Base-by-base conservation (phyloP, 2,113 vertebrate species). In the Pachycephala philippinensis region DNA sequence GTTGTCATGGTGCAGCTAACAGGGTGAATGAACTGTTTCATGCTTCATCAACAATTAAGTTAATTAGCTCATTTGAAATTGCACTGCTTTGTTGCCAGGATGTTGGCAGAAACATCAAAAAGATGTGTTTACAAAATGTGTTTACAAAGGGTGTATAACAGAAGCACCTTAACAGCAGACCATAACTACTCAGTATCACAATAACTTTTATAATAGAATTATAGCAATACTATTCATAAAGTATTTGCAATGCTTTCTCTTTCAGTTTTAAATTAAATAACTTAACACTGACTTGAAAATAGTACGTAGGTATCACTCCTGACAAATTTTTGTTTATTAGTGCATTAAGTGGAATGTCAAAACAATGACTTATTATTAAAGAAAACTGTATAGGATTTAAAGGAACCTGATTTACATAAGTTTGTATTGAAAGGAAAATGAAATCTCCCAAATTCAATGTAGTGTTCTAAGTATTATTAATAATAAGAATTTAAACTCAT, bases 51-150 rank as follows among this genome's bases (percentile, higher is more conserved):
- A 99, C 99, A 99, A 99, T 99, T 99, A 99, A 99, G 99, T 99
- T 99, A 99, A 99, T 99, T 99, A 99, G 99, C 99, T 99, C 98
- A 99, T 99, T 99, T 99, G 99, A 99, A 99, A 99, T 99, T 99
- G 99, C 98, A 98, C 98, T 98, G 98, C 99, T 99, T 99, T 99
- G 98, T 99, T 99, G 99, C 99, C 98, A 97, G 98, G 98, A 99
- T 98, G 99, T 99, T 99, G 98, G 99, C 98, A 98, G 98, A 98
- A 98, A 98, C 99, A 99, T 99, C 98, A 99, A 98, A 99, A 98
- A 98, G 98, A 98, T 99, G 99, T 99, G 98, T 99, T 99, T 99
- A 99, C 99, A 40, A 40, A n/a, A 98, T 99, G 99, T 99, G 98
- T 99, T 99, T 99, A 99, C 99, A 40, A 40, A n/a, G n/a, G 97